A percentile compares a stretch with the other conserved stretches of the same genome.
These are phyloP conservation scores for Caenorhabditis japonica DNA, from an alignment of 2,888 invertebrate genomes.

Conservation along the genomic window DNA sequence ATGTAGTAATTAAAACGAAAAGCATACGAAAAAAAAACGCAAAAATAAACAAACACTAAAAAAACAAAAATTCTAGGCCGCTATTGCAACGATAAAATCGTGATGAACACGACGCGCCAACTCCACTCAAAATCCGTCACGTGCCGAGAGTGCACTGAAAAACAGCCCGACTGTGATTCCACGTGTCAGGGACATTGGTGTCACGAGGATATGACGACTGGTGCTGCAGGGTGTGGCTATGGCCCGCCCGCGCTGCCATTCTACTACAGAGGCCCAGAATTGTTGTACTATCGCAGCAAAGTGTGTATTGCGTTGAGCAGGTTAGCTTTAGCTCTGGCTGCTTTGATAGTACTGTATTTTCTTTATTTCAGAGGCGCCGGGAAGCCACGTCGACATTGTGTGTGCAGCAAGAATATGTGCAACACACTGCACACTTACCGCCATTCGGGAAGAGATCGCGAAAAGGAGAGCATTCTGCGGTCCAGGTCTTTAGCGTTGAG, in stretches of 20 bases:
- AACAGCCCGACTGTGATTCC: conserved; percentile 73
- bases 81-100: conserved; percentile 74
- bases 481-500: conserved; percentile 56
- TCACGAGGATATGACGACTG: conserved; percentile 72
- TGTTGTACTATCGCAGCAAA: conserved; percentile 68
- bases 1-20: too few relatives aligned
- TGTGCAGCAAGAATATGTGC: conserved; percentile 69
- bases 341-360: neutral
- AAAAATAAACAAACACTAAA: too few relatives aligned
- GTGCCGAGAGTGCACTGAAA: conserved; percentile 71
- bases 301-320: conserved; percentile 73
- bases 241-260: conserved; percentile 76
- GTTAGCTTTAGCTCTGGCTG: conserved; percentile 41
- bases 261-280: conserved; percentile 71
- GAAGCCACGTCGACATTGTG: conserved; percentile 69
- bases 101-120: conserved; percentile 54
- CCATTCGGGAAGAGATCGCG: conserved; percentile 1
- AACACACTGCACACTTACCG: conserved; percentile 34
- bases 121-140: conserved; percentile 60
- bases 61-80: too few relatives aligned
- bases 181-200: conserved; percentile 74
- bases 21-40: too few relatives aligned
- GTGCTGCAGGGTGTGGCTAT: conserved; percentile 74
- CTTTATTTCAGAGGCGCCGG: conserved; percentile 61
- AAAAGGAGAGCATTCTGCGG: conserved; percentile 28